Percentiles rank a stretch among this genome's conserved stretches.
Evolutionary conservation across 2,797 vertebrate species (phyloP).

Genomic region (Oryzias sinensis): DNA sequence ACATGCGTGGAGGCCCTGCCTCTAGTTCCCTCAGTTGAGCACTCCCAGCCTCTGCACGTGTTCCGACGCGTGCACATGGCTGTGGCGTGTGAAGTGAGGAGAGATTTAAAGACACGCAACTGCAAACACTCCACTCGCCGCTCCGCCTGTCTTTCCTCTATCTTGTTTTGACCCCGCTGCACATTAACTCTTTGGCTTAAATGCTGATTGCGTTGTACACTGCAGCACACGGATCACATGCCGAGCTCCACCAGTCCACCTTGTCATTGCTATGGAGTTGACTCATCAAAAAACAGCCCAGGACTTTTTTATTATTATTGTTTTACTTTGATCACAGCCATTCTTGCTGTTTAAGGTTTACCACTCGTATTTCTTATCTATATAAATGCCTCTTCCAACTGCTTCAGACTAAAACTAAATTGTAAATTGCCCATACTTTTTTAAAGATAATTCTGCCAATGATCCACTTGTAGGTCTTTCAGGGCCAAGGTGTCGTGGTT

Average conservation of each 20-base stretch:
- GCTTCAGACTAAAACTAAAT: neutral
- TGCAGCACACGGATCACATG: slow-evolving; percentile 52
- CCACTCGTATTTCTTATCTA: slow-evolving; percentile 1
- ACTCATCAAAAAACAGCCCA: slow-evolving; percentile 54
- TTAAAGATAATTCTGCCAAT: slow-evolving; percentile 12
- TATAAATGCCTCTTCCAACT: slow-evolving; percentile 2
- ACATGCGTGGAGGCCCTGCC: slow-evolving; percentile 60
- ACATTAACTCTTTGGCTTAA: slow-evolving; percentile 60
- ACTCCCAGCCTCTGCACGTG: slow-evolving; percentile 77
- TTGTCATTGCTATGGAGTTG: slow-evolving; percentile 37
- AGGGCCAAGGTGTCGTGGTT: slow-evolving; percentile 7
- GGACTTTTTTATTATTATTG: slow-evolving; percentile 14
- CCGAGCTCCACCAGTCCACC: slow-evolving; percentile 38
- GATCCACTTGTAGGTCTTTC: slow-evolving; percentile 17
- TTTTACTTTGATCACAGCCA: slow-evolving; percentile 15
- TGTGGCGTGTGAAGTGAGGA: slow-evolving; percentile 79
- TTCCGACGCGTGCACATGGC: slow-evolving; percentile 77
- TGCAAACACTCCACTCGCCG: slow-evolving; percentile 58
- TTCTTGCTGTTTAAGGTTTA: slow-evolving; percentile 3
- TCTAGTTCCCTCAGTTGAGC: slow-evolving; percentile 71
- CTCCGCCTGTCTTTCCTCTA: slow-evolving; percentile 37
- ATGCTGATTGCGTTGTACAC: slow-evolving; percentile 50
- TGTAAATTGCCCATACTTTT: slow-evolving; percentile 4
- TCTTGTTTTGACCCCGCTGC: slow-evolving; percentile 58
- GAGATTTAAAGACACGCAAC: slow-evolving; percentile 83